Percentiles rank a stretch among this genome's conserved stretches.
Evolutionary conservation across 2,888 invertebrate genomes (phyloP).

Genomic region (Heteropelma amictum): DNA sequence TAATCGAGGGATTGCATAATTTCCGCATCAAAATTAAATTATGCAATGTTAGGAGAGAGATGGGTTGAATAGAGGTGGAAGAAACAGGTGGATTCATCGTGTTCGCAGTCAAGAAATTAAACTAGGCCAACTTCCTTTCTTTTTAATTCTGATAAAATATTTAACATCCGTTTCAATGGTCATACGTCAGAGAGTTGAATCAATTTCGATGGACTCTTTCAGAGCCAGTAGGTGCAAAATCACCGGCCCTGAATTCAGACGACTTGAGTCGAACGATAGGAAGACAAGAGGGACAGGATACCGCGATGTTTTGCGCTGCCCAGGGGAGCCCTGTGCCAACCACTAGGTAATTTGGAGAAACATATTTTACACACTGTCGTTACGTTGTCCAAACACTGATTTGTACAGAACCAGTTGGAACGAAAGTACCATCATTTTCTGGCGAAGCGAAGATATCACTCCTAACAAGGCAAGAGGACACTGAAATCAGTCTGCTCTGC

Average conservation of each 20-base stretch:
- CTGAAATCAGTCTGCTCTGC: slow-evolving; percentile 77
- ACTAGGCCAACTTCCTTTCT: no score
- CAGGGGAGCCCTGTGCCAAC: slow-evolving; percentile 81
- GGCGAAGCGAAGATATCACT: slow-evolving; percentile 80
- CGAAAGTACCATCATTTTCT: slow-evolving; percentile 81
- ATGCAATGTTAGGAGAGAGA: background rate
- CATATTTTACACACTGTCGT: slow-evolving; percentile 28
- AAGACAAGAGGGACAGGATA: slow-evolving; percentile 78
- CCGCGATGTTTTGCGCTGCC: slow-evolving; percentile 83
- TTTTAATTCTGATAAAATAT: no score
- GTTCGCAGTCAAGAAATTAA: no score
- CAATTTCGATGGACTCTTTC: slow-evolving; percentile 62
- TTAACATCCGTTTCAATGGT: background rate
- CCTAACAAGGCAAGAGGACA: slow-evolving; percentile 69
- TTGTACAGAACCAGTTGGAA: slow-evolving; percentile 80
- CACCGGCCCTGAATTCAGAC: slow-evolving; percentile 82
- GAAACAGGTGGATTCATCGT: no score
- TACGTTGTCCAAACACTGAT: background rate
- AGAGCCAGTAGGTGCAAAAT: slow-evolving; percentile 80
- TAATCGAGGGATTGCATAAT: no score
- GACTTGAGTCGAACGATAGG: slow-evolving; percentile 82
- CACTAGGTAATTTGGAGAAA: slow-evolving; percentile 55
- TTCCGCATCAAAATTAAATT: no score
- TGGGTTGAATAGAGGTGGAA: no score
- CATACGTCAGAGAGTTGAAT: slow-evolving; percentile 26